Conservation (phyloP, 2,797 vertebrate genomes). For the Sebastes minor region DNA sequence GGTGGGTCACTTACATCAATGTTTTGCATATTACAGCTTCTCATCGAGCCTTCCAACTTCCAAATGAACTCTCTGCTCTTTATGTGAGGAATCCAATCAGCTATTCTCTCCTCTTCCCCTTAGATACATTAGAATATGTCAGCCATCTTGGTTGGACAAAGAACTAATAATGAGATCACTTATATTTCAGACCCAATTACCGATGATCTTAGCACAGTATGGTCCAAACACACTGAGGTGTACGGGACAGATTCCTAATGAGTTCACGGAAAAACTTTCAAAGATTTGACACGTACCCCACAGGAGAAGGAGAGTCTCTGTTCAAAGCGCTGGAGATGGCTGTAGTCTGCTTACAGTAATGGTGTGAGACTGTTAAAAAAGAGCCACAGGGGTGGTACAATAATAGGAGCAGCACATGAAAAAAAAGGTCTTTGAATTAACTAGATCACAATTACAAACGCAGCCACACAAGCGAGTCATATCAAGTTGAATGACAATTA, state of each 20-base stretch:
- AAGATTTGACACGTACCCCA: neutral
- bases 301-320: slow-evolving; percentile 11
- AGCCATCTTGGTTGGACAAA: neutral
- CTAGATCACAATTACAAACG: slow-evolving; percentile 42
- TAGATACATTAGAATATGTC: neutral
- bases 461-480: neutral
- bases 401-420: slow-evolving; percentile 43
- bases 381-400: slow-evolving; percentile 31
- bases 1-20: neutral
- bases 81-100: neutral
- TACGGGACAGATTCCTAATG: slow-evolving; percentile 18
- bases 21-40: slow-evolving; percentile 9
- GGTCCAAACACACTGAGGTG: slow-evolving; percentile 5
- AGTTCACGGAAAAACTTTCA: slow-evolving; percentile 19
- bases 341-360: slow-evolving; percentile 38
- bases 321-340: slow-evolving; percentile 33
- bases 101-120: neutral
- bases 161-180: neutral
- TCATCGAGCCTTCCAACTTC: neutral
- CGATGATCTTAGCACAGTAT: slow-evolving; percentile 14
- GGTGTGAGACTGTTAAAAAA: slow-evolving; percentile 24
- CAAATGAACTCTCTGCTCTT: neutral
- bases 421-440: slow-evolving; percentile 55
- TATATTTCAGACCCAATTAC: slow-evolving; percentile 2
- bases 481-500: slow-evolving; percentile 40